Evolutionary conservation across 2,113 vertebrate species (phyloP), one percentile per base, ranked within the genome.

Genomic region (Vicugna pacos): DNA sequence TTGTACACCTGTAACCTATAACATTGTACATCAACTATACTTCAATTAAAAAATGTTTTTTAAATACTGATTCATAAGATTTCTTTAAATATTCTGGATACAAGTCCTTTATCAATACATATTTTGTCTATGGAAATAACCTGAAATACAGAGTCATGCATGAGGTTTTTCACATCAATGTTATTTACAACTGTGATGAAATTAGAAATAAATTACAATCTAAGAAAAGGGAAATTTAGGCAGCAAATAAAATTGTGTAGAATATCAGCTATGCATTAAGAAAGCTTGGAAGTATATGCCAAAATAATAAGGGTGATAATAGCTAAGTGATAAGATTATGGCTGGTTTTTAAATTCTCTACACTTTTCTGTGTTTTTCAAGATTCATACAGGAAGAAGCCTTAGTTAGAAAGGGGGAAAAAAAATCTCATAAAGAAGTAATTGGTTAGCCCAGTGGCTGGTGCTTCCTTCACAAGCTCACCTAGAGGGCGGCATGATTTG

Each of bases 1-100:
- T 4, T 77, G 6, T 52, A 77, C 6, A 54, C 48, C 10, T 52
- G 48, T 19, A 77, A 77, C 26, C 12, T 62, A 77, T 22, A 77
- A n/a, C n/a, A n/a, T 77, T 77, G 38, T 77, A 77, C n/a, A 77
- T 77, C 48, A 77, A 54, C 6, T 8, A 77, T 20, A n/a, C 9
- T n/a, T 54, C 50, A 54, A 24, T 54, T 77, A 35, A 85, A 84
- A 42, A 69, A 32, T 91, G 12, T n/a, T 64, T 85, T 85, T 54
- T n/a, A 58, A 32, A 80, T 75, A 73, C 35, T 75, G 64, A 80
- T 75, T 88, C 91, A 5, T 84, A 69, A 54, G 26, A 64, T 5
- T 80, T 85, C 35, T 88, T 95, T 89, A 88, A 73, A 50, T 81
- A 91, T 83, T 95, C 56, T 95, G 50, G 32, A 80, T 84, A 54